phyloP scores from a whole-genome alignment of 2,797 vertebrate species.

The Enteromius treurensis region DNA sequence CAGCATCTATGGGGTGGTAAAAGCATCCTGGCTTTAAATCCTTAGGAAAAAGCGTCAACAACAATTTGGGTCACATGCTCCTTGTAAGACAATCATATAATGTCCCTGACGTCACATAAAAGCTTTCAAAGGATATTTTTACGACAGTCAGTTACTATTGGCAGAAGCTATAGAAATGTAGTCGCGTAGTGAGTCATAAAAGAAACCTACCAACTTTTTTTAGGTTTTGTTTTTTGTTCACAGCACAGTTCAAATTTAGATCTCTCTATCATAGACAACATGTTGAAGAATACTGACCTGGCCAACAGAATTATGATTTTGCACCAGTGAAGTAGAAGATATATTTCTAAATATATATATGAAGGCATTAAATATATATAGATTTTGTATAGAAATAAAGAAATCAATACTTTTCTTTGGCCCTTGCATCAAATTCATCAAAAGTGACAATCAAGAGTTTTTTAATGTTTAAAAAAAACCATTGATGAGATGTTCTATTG shows the following conservation, averaged over 20 bases:
- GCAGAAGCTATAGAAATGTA: not conserved
- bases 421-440: not conserved
- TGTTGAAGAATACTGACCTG: not conserved
- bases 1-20: slow-evolving; percentile 2
- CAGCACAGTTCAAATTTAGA: not conserved
- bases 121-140: slow-evolving; percentile 22
- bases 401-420: not conserved
- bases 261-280: not conserved
- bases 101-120: slow-evolving; percentile 24
- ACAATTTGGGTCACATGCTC: slow-evolving; percentile 1
- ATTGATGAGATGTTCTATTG: not conserved
- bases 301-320: not conserved
- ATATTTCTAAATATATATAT: not conserved
- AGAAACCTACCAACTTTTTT: not conserved
- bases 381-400: not conserved
- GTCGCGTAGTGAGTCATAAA: not conserved
- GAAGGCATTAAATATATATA: not conserved
- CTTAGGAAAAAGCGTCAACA: slow-evolving; percentile 18
- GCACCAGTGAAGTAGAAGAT: not conserved
- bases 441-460: not conserved
- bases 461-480: not conserved
- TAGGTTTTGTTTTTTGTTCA: not conserved
- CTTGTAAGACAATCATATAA: slow-evolving; percentile 16
- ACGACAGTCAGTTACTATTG: not conserved
- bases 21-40: slow-evolving; percentile 30